Evolutionary conservation across 64 coral and sea anemone genomes (phyloP), one percentile per base, ranked within the genome.

Genomic region (Montipora foliosa): DNA sequence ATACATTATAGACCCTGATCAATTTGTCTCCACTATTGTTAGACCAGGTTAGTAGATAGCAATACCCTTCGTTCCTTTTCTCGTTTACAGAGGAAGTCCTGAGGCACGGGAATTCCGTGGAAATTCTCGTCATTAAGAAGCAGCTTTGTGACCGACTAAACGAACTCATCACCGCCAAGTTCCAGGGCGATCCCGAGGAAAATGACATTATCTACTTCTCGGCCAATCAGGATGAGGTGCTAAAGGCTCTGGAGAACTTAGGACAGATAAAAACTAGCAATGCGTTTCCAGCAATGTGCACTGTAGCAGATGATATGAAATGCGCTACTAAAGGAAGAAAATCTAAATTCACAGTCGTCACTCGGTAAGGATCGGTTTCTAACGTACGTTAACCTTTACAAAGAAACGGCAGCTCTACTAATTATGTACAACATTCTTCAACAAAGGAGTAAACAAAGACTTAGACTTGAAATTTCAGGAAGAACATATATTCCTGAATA

Each of bases 181-280:
- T 96, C 60, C 98, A 92, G 73, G 95, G 95, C 21, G 98, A 99
- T 5, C 98, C 98, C 17, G 95, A 99, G 80, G 98, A 99, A 62
- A 99, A 99, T 77, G 98, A 99, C 86, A 91, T 95, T 15, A 92
- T 99, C 16, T 99, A 96, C 85, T 99, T 99, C 44, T 87, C 87
- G 47, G 98, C 95, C 73, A 96, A 99, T 87, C 95, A 99, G 72
- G 98, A 99, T 61, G 95, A 96, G 17, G 95, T 99, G 16, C 66
- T 99, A 47, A 91, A 90, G 60, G 98, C 98, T 24, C 94, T 99
- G 67, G 95, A 99, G 73, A 79, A 75, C 21, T 84, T 99, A 7
- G 98, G 98, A 1, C 92, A 93, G 61, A 96, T 99, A 51, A 99
- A 99, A 89, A 96, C 95, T 2, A 96, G 95, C 81, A 89, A 96